Evolutionary conservation across 2,888 invertebrate genomes (phyloP).

Genomic region (Lasioglossum calceatum): DNA sequence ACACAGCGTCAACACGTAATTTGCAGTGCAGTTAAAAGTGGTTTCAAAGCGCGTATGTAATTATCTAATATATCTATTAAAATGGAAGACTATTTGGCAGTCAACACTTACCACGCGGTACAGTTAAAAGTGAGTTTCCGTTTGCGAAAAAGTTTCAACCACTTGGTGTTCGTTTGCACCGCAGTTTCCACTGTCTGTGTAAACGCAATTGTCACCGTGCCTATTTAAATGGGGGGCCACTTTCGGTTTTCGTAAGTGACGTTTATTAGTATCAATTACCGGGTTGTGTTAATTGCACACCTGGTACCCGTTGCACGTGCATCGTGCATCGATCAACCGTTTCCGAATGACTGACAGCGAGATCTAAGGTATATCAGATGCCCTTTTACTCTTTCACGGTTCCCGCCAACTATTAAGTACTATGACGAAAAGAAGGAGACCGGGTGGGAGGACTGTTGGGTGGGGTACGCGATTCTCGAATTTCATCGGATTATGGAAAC

Average conservation of each 20-base stretch:
- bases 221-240: not conserved
- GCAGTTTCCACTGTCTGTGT: not conserved
- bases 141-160: not conserved
- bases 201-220: not conserved
- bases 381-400: slow-evolving; percentile 42
- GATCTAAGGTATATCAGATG: not conserved
- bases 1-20: no score
- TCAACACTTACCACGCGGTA: not conserved
- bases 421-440: not conserved
- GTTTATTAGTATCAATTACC: not conserved
- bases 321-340: slow-evolving; percentile 15
- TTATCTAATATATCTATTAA: not conserved
- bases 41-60: not conserved
- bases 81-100: not conserved
- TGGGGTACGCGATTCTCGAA: not conserved
- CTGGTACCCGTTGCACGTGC: not conserved
- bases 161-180: not conserved
- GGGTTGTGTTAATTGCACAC: not conserved
- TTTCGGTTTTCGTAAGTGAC: not conserved
- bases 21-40: no score
- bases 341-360: slow-evolving; percentile 24
- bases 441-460: slow-evolving; percentile 26
- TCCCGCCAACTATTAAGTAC: slow-evolving; percentile 34
- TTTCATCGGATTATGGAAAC: not conserved
- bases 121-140: not conserved